phyloP scores from a whole-genome alignment of 2,888 invertebrate species.

The Argynnis bischoffii region DNA sequence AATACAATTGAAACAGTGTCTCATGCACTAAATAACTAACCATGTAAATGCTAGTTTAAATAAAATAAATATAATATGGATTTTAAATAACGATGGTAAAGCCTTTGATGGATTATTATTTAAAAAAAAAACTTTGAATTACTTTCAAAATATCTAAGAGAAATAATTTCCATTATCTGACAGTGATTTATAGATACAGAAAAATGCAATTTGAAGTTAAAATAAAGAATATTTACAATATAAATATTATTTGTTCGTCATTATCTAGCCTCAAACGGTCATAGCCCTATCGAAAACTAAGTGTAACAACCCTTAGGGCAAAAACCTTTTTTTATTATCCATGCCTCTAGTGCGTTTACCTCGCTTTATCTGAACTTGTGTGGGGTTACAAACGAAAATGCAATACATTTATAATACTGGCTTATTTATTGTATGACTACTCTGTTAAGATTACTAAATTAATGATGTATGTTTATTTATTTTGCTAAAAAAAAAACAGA shows the following conservation, averaged over 20 bases:
- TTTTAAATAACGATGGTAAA: too few species aligned
- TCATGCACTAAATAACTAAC: too few species aligned
- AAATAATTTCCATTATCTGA: too few species aligned
- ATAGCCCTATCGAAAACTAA: constrained; percentile 29
- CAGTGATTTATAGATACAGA: too few species aligned
- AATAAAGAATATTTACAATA: not conserved
- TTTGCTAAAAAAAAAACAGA: too few species aligned
- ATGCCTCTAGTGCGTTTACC: constrained; percentile 33
- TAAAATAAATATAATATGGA: too few species aligned
- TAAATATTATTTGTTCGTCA: constrained; percentile 9
- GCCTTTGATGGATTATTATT: too few species aligned
- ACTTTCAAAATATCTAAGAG: too few species aligned
- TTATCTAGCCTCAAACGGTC: constrained; percentile 18
- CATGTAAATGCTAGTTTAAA: too few species aligned
- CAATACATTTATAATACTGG: not conserved
- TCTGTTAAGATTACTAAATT: not conserved
- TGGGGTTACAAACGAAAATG: not conserved
- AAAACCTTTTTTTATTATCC: constrained; percentile 33
- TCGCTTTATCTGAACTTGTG: constrained; percentile 28
- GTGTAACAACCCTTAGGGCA: constrained; percentile 34
- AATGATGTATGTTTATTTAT: not conserved
- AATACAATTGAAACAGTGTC: too few species aligned
- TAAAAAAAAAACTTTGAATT: too few species aligned
- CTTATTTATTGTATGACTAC: not conserved
- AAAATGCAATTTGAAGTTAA: too few species aligned